Conservation (phyloP, 1,140 invertebrate species). For the Orussus abietinus region DNA sequence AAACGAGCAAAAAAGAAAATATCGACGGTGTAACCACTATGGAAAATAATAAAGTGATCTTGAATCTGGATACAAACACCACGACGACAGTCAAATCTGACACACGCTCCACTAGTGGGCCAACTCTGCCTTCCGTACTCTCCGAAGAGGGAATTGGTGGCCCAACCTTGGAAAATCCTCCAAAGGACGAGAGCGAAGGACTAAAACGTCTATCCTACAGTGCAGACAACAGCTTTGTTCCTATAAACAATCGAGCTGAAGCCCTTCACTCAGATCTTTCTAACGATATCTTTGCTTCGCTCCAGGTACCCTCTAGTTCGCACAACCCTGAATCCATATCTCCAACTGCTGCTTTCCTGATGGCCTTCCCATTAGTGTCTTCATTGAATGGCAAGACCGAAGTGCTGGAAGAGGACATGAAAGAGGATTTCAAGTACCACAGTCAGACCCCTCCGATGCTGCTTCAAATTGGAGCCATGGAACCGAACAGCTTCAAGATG, state of each 20-base stretch:
- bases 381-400: conserved; percentile 57
- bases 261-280: conserved; percentile 65
- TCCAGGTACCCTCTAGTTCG: conserved; percentile 60
- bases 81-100: conserved; percentile 48
- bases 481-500: conserved; percentile 53
- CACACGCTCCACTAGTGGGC: conserved; percentile 5
- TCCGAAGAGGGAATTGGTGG: conserved; percentile 2
- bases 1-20: too few relatives aligned
- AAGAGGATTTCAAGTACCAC: conserved; percentile 53
- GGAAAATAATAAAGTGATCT: conserved; percentile 25
- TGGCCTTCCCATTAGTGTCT: conserved; percentile 71
- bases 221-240: conserved; percentile 49
- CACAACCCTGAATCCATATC: conserved; percentile 67
- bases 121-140: background rate
- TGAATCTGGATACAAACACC: conserved; percentile 51
- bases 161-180: conserved; percentile 16
- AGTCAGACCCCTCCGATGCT: conserved; percentile 59
- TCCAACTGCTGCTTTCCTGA: conserved; percentile 71
- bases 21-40: conserved; percentile 2
- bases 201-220: conserved; percentile 51
- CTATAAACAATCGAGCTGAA: conserved; percentile 56
- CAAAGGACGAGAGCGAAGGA: conserved; percentile 39
- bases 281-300: conserved; percentile 68
- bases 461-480: conserved; percentile 61
- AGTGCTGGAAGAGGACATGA: conserved; percentile 57